These are phyloP conservation scores for Pocillopora verrucosa DNA, from an alignment of 64 coral and sea anemone genomes.

Conservation along the genomic window DNA sequence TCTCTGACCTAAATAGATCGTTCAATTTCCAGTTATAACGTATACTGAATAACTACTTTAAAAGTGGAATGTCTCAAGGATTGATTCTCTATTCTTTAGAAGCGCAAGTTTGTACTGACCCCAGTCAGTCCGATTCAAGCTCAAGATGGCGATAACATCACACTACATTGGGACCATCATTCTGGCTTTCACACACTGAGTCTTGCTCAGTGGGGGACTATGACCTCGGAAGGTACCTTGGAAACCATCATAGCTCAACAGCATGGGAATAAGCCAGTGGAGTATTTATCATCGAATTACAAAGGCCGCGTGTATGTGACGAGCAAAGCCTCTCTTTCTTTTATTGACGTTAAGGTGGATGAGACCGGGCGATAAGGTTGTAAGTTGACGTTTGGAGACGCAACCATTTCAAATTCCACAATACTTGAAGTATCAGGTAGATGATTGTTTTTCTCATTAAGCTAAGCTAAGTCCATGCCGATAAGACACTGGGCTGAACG, in stretches of 20 bases:
- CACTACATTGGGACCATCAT: constrained; percentile 20
- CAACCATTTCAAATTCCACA: not conserved
- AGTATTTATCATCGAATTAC: constrained; percentile 16
- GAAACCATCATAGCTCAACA: constrained; percentile 12
- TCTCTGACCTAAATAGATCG: no score
- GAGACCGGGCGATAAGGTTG: constrained; percentile 13
- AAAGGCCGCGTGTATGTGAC: not conserved
- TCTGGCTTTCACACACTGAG: not conserved
- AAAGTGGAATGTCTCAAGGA: no score
- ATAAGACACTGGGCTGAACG: no score
- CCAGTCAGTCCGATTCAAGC: constrained; percentile 1
- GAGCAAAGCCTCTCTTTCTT: not conserved
- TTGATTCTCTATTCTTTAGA: not conserved
- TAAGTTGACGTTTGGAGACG: constrained; percentile 13
- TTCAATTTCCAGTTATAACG: not conserved
- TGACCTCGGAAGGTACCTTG: not conserved
- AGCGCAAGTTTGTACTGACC: constrained; percentile 28
- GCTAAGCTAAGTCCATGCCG: no score
- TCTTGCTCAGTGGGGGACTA: not conserved
- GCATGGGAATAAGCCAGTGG: not conserved
- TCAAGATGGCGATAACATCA: constrained; percentile 8
- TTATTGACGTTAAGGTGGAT: constrained; percentile 1
- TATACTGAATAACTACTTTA: no score
- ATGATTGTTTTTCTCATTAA: not conserved
- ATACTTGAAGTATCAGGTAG: constrained; percentile 10